Conservation (phyloP, 2,888 invertebrate species). For the Ormyrus labotus region DNA sequence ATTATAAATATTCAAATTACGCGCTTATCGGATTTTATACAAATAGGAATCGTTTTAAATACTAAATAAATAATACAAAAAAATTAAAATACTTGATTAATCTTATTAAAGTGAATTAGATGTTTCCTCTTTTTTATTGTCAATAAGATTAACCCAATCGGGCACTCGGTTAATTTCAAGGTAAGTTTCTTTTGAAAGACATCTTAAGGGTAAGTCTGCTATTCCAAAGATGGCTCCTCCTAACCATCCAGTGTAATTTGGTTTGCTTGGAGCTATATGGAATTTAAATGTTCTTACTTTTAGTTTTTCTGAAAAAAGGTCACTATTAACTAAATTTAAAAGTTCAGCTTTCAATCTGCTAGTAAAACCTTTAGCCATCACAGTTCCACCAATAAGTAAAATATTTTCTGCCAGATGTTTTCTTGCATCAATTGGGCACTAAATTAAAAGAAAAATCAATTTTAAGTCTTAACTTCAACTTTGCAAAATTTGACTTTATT, state of each 20-base stretch:
- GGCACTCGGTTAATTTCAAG: slow-evolving; percentile 83
- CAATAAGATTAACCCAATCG: slow-evolving; percentile 87
- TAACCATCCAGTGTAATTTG: slow-evolving; percentile 91
- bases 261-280: slow-evolving; percentile 87
- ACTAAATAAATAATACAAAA: slow-evolving; percentile 47
- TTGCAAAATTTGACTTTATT: slow-evolving; percentile 30
- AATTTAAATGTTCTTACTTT: slow-evolving; percentile 85
- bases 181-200: slow-evolving; percentile 86
- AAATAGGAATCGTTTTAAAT: slow-evolving; percentile 13
- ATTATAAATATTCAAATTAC: slow-evolving; percentile 43
- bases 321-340: slow-evolving; percentile 79
- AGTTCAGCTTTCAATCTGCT: slow-evolving; percentile 89
- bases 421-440: slow-evolving; percentile 91
- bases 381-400: slow-evolving; percentile 90
- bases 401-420: slow-evolving; percentile 88
- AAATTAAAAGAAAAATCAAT: slow-evolving; percentile 55
- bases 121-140: slow-evolving; percentile 74
- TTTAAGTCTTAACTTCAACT: slow-evolving; percentile 2
- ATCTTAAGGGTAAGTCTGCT: slow-evolving; percentile 83
- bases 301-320: slow-evolving; percentile 81
- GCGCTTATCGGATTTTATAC: slow-evolving; percentile 27
- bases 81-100: slow-evolving; percentile 43
- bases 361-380: slow-evolving; percentile 89
- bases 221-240: slow-evolving; percentile 89
- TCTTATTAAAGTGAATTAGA: slow-evolving; percentile 39